These are phyloP conservation scores for Bolborhynchus lineola DNA, from an alignment of 2,113 vertebrate species.

Conservation along the genomic window DNA sequence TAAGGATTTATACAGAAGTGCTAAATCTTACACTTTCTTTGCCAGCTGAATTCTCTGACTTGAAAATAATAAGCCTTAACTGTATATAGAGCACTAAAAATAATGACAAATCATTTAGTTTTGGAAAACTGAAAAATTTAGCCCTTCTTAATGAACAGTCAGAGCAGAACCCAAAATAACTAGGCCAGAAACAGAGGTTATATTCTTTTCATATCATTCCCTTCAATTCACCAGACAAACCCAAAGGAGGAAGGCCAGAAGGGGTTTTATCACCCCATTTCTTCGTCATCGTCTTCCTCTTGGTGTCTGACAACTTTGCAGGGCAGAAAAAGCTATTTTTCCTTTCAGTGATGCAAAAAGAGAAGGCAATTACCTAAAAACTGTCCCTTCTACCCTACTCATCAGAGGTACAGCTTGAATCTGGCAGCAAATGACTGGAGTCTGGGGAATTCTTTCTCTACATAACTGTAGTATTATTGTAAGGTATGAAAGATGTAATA, in stretches of 20 bases:
- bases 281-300: not conserved
- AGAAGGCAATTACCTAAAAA: not conserved
- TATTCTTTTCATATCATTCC: not conserved
- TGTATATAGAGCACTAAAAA: not conserved
- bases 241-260: not conserved
- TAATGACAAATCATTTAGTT: not conserved
- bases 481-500: not conserved
- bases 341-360: not conserved
- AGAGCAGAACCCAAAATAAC: not conserved
- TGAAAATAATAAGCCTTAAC: not conserved
- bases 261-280: not conserved
- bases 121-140: not conserved
- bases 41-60: not conserved
- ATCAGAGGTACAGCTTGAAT: not conserved
- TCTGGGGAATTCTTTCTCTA: not conserved
- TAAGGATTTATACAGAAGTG: not conserved
- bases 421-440: not conserved
- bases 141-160: not conserved
- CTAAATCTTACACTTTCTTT: not conserved
- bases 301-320: not conserved
- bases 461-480: not conserved
- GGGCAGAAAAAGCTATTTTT: not conserved
- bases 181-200: not conserved
- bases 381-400: not conserved
- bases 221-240: not conserved